Percentiles rank a stretch among this genome's conserved stretches.
phyloP scores from a whole-genome alignment of 1,140 invertebrate species.

The Pemphigus obesinymphae region DNA sequence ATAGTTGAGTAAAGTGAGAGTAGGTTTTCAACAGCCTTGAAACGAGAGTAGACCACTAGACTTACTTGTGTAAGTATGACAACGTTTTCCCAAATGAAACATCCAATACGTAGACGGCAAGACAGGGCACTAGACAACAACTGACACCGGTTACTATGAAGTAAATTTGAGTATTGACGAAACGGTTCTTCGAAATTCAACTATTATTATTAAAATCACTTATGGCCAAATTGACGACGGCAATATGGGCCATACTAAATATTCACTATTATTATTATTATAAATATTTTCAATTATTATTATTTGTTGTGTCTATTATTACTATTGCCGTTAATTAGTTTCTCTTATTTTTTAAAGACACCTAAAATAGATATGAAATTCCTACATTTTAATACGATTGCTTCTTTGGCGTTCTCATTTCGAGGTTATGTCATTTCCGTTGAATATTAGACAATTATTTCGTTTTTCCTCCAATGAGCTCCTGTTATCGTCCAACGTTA shows the following conservation, averaged over 20 bases:
- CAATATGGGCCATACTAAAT: no score
- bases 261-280: neutral
- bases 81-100: neutral
- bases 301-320: neutral
- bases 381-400: neutral
- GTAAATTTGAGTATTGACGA: no score
- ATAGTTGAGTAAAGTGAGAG: neutral
- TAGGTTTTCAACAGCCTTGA: neutral
- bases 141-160: neutral
- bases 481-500: no score
- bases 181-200: neutral
- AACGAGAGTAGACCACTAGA: neutral
- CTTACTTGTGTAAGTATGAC: neutral
- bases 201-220: neutral
- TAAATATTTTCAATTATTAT: neutral
- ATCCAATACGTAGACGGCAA: neutral
- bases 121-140: neutral
- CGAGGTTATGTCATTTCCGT: constrained; percentile 10
- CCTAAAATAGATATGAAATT: constrained; percentile 26
- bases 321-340: neutral
- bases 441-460: no score
- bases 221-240: neutral
- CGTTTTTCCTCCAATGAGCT: neutral
- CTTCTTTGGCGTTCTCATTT: neutral
- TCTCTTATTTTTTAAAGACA: neutral